These are phyloP conservation scores for Chaenocephalus aceratus DNA, from an alignment of 2,113 vertebrate species.

Conservation along the genomic window DNA sequence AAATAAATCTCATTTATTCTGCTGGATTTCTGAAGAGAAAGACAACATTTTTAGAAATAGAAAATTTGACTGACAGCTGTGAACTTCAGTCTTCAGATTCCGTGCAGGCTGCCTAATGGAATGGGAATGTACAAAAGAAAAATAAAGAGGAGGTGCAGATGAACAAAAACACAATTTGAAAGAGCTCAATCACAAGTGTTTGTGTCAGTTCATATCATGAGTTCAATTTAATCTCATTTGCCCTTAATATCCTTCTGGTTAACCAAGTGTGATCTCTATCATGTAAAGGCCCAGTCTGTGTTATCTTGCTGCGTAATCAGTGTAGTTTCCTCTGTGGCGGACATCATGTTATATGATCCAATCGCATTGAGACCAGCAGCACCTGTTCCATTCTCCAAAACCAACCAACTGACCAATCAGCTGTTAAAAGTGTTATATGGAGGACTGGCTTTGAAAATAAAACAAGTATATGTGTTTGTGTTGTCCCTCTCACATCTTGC, in stretches of 20 bases:
- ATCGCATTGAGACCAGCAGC: neutral
- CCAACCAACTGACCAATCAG: too few relatives aligned
- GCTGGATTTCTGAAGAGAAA: conserved; percentile 56
- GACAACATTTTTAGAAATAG: conserved; percentile 64
- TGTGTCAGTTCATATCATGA: conserved; percentile 10
- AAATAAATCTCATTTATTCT: conserved; percentile 68
- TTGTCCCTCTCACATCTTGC: neutral
- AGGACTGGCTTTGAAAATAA: neutral
- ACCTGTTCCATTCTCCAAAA: neutral
- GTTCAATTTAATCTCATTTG: neutral
- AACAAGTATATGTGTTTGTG: neutral
- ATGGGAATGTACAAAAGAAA: conserved; percentile 1
- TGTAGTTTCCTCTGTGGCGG: neutral
- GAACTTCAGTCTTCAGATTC: conserved; percentile 58
- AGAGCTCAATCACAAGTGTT: conserved; percentile 25
- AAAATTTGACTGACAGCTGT: conserved; percentile 68
- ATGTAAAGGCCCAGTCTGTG: neutral
- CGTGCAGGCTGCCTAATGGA: conserved; percentile 42
- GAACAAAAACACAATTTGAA: conserved; percentile 29
- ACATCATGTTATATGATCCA: neutral
- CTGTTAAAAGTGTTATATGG: neutral
- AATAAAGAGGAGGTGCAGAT: neutral
- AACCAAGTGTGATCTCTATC: neutral
- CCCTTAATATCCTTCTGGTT: conserved; percentile 2
- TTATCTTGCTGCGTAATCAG: neutral